Evolutionary conservation across 2,888 invertebrate species (phyloP), one percentile per base, ranked within the genome.

Genomic region (Strigamia crassipes): DNA sequence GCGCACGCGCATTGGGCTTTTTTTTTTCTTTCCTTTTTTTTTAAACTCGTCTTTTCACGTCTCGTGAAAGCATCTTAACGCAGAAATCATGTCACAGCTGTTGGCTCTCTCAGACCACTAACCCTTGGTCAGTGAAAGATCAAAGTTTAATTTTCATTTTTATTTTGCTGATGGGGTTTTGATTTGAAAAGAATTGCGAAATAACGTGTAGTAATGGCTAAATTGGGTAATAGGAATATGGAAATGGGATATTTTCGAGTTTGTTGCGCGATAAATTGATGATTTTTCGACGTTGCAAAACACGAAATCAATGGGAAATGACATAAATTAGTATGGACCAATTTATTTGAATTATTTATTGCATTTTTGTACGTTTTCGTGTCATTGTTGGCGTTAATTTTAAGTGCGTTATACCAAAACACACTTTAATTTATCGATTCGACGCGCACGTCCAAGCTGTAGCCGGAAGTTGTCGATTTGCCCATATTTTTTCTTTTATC

Each of bases 31-130:
- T 51, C 15, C n/a, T 51, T 51, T n/a, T 42, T 42, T 51, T 51
- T 51, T 56, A 56, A 56, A 73, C 73, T 73, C 31, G 73, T 73
- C 73, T 73, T 73, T 73, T 73, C 73, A 73, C 73, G 73, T 73
- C 73, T 73, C 31, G 73, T 73, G 73, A 73, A 73, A 73, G 73
- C 73, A 73, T 73, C 73, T 73, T 73, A 73, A 73, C 73, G 73
- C 27, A 31, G 73, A 56, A 73, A 73, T 73, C 73, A 73, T 73
- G 73, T 31, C 73, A 73, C 73, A 73, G 73, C 73, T 73, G 73
- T 27, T 73, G 73, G 73, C 9, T 73, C 73, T 73, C 73, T 73
- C 31, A 31, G 73, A 27, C 73, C 73, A 73, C 73, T 73, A 73
- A 73, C 73, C 73, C 31, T 27, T 73, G 73, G 73, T 73, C 73